Base-by-base conservation (phyloP, 2,797 vertebrate species). In the Staurois parvus region DNA sequence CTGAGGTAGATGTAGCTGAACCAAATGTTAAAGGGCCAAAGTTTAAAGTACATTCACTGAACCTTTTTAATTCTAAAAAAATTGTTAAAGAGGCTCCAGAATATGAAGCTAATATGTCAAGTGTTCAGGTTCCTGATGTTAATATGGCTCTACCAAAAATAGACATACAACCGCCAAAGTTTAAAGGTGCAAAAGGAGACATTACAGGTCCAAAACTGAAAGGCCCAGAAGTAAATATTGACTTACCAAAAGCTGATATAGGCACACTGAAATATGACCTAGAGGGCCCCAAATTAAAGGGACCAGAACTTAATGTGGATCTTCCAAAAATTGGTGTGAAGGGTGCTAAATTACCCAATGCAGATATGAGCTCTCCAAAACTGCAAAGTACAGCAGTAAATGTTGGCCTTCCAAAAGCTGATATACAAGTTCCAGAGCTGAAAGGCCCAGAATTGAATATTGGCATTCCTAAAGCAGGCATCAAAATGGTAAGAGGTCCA, bases 1-100 rank as follows among this genome's bases (percentile, higher is more conserved):
- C 83, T 15, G 78, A 81, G 24, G 34, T 76, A 12, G 69, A 81
- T 32, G 17, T 76, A 69, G 10, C 62, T 42, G 1, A 34, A 30
- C 24, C 69, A 67, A 83, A 79, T 29, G 10, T 59, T 21, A 59
- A 59, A 24, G 56, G 79, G 15, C 17, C 74, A 66, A 72, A 78
- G 21, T 77, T 86, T 66, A 86, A 83, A 26, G 15, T 40, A n/a
- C 75, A 80, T 2, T 70, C 72, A 59, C 17, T 84, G 28, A 84
- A 78, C 15, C 32, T 77, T 77, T 84, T 84, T 48, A 26, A 70
- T 56, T 84, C 83, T 48, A 72, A 84, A 69, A 84, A 78, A 69
- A 32, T 75, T 72, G 24, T 21, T 69, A 15, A 0, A 21, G 74
- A 69, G 29, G 52, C 5, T 34, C 59, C 59, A 64, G 59, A 64